Percentiles rank a stretch among this genome's conserved stretches.
These are phyloP conservation scores for Lithophane ornitopus DNA, from an alignment of 2,888 invertebrate species.

Conservation along the genomic window DNA sequence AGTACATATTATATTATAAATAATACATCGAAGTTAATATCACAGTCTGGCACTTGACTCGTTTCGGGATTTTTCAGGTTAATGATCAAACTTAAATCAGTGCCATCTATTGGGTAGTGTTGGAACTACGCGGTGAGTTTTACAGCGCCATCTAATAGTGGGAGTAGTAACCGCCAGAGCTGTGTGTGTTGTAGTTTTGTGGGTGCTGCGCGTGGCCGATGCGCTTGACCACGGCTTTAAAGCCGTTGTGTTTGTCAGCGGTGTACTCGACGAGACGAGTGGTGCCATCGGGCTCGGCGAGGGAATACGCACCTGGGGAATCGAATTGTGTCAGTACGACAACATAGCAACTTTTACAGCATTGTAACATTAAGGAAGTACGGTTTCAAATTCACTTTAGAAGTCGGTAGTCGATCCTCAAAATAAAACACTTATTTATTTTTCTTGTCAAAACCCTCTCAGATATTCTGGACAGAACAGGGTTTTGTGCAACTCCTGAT, in stretches of 20 bases:
- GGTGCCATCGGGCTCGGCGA: conserved; percentile 88
- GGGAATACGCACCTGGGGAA: conserved; percentile 86
- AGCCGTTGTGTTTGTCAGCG: conserved; percentile 88
- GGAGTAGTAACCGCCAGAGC: conserved; percentile 77
- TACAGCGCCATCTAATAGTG: conserved; percentile 84
- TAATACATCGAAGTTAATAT: conserved; percentile 74
- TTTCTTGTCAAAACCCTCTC: background rate
- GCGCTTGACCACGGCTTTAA: conserved; percentile 89
- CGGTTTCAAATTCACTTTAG: background rate
- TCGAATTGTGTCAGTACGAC: conserved; percentile 18
- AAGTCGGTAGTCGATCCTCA: background rate
- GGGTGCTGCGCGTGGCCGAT: conserved; percentile 88
- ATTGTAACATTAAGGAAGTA: background rate
- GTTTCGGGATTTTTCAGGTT: conserved; percentile 48
- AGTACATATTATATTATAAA: conserved; percentile 59
- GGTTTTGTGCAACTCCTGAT: background rate
- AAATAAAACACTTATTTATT: background rate
- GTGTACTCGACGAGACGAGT: conserved; percentile 89
- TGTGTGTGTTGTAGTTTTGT: conserved; percentile 80
- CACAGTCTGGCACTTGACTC: conserved; percentile 76
- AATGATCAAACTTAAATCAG: conserved; percentile 55
- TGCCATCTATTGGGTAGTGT: conserved; percentile 73
- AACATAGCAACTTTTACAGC: background rate
- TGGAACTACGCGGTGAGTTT: conserved; percentile 56
- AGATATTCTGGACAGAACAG: background rate